Evolutionary conservation across 2,113 vertebrate species (phyloP).

Genomic region (Apeltes quadracus): DNA sequence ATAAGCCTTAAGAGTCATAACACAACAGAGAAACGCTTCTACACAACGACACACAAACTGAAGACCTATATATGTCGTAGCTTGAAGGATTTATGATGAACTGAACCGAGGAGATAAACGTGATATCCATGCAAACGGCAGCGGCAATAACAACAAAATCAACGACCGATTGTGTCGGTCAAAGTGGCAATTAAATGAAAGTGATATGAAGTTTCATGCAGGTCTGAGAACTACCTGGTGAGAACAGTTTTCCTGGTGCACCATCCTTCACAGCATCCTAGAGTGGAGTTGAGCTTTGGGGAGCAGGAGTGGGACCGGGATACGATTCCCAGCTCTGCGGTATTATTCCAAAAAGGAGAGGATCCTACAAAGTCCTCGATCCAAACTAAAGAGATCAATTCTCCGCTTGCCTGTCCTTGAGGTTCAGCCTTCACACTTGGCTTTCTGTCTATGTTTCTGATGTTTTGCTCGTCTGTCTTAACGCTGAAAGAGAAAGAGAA

Average conservation of each 20-base stretch:
- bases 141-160: neutral
- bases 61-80: slow-evolving; percentile 1
- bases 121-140: neutral
- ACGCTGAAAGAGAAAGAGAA: slow-evolving; percentile 33
- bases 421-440: slow-evolving; percentile 55
- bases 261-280: slow-evolving; percentile 94
- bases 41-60: slow-evolving; percentile 26
- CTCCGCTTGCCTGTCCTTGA: slow-evolving; percentile 64
- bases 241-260: slow-evolving; percentile 93
- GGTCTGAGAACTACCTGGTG: slow-evolving; percentile 85
- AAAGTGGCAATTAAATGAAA: neutral
- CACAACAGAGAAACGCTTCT: slow-evolving; percentile 40
- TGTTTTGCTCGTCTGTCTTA: slow-evolving; percentile 68
- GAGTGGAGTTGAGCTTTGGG: slow-evolving; percentile 70
- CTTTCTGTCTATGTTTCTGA: slow-evolving; percentile 27
- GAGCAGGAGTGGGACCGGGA: slow-evolving; percentile 53
- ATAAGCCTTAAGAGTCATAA: slow-evolving; percentile 56
- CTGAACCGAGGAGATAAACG: slow-evolving; percentile 4
- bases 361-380: slow-evolving; percentile 66
- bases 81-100: slow-evolving; percentile 9
- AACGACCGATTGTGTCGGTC: neutral
- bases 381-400: slow-evolving; percentile 52
- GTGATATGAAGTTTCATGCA: neutral
- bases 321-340: slow-evolving; percentile 68
- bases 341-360: slow-evolving; percentile 63